Evolutionary conservation across 1,140 invertebrate species (phyloP).

Genomic region (Ladona fulva): DNA sequence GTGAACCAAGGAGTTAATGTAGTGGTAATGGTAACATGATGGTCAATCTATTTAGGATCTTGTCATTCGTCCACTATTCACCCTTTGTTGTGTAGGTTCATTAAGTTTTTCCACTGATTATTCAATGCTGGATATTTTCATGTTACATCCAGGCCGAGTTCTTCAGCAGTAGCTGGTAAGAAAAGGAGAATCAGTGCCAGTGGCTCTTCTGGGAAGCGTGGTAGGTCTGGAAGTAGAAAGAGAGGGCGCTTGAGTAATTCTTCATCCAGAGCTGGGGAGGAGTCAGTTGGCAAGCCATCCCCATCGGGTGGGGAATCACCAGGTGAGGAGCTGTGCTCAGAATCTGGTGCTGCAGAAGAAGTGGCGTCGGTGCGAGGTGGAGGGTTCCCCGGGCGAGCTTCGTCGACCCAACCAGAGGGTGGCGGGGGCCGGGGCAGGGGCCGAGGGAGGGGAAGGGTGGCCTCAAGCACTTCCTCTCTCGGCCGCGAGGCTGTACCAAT

Average conservation of each 20-base stretch:
- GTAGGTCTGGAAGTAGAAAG: not conserved
- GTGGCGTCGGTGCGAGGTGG: not conserved
- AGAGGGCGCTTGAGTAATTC: not conserved
- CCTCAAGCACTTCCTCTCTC: not conserved
- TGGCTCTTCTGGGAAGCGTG: not conserved
- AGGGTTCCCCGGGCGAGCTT: not conserved
- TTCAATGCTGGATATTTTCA: not conserved
- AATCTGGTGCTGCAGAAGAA: not conserved
- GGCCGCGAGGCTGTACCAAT: not conserved
- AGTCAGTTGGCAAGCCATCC: not conserved
- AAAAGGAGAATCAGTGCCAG: not conserved
- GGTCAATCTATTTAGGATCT: no score
- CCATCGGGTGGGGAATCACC: slow-evolving; percentile 5
- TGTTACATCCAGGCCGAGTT: not conserved
- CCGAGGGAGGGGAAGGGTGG: slow-evolving; percentile 3
- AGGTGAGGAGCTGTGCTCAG: slow-evolving; percentile 6
- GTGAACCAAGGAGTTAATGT: no score
- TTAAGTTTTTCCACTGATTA: not conserved
- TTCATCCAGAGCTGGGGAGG: slow-evolving; percentile 1
- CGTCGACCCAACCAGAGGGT: slow-evolving; percentile 5
- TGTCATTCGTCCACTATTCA: no score
- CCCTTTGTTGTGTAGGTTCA: not conserved
- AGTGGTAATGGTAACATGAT: no score
- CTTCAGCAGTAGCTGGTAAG: not conserved
- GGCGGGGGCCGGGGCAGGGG: not conserved